Evolutionary conservation across 2,113 vertebrate species (phyloP), one percentile per base, ranked within the genome.

Genomic region (Tragelaphus imberbis): DNA sequence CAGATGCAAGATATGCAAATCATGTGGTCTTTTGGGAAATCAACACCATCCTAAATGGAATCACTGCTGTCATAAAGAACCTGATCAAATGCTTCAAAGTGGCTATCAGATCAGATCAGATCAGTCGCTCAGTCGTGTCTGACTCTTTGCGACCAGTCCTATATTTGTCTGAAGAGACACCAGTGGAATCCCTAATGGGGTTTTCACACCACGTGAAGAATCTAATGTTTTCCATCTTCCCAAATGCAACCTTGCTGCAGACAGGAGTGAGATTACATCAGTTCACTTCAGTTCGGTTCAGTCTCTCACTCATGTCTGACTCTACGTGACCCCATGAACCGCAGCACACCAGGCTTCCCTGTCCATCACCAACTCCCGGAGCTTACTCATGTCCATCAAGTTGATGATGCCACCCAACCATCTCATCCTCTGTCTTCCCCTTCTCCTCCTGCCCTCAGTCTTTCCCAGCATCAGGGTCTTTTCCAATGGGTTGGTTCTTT

Each of bases 71-170:
- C 61, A 75, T 82, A 91, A 94, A 98, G 96, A 96, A 84, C 36
- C n/a, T 81, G 53, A 92, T 97, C 94, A 90, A 97, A 94, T 96
- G 92, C 93, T 94, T 97, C 94, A 92, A 82, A 84, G 68, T 97
- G 96, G 89, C 97, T 88, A 40, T 40, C 44, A 44, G 44, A 44
- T 44, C 40, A 44, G 40, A 44, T 44, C 44, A 44, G 44, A 44
- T 44, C 44, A 44, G 44, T 44, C 44, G 44, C 44, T 44, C 44
- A 44, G 44, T 44, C 44, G 5, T 44, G 44, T 44, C 44, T 1
- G 44, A 44, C 44, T 44, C 44, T 44, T 44, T 44, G 44, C 44
- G 44, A 44, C 44, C 44, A 97, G 58, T 92, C 97, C 97, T 98
- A 79, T 90, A 92, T 95, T 6, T 65, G 91, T 95, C 91, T 55